Conservation (phyloP, 23 tunicate genomes). For the Trididemnum miniatum region DNA sequence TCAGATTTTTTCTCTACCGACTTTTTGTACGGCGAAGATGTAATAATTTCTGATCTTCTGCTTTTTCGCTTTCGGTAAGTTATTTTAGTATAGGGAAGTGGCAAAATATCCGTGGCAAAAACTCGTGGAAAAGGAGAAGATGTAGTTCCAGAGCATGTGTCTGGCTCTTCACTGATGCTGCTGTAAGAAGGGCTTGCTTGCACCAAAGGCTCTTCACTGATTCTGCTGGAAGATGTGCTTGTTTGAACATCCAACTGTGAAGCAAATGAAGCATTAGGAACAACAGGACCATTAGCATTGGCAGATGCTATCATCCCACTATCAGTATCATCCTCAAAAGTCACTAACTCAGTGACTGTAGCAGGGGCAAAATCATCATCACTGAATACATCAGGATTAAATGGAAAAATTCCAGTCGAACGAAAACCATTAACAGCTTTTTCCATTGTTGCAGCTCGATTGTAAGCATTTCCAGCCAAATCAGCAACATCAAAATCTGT, state of each 20-base stretch:
- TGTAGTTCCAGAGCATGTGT: too few relatives aligned
- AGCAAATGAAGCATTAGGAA: too few relatives aligned
- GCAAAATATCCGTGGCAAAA: constrained; percentile 1
- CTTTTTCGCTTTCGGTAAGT: neutral
- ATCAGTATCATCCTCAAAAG: neutral
- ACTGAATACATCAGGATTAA: constrained; percentile 1
- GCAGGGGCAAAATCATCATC: constrained; percentile 21
- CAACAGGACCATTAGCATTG: too few relatives aligned
- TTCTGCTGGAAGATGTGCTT: neutral
- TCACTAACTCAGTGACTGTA: constrained; percentile 1
- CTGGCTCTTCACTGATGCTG: too few relatives aligned
- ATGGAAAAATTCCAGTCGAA: constrained; percentile 11
- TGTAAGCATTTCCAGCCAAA: neutral
- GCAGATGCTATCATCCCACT: neutral
- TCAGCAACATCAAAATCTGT: neutral
- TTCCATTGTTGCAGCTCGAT: neutral
- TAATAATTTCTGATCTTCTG: neutral
- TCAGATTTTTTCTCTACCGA: neutral
- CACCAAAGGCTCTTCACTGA: too few relatives aligned
- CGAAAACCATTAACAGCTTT: constrained; percentile 4
- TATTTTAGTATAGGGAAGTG: constrained; percentile 9
- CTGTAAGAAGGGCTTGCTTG: too few relatives aligned
- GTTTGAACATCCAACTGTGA: too few relatives aligned
- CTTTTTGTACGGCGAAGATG: constrained; percentile 7
- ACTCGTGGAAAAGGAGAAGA: too few relatives aligned